Evolutionary conservation across 2,113 vertebrate genomes (phyloP), one percentile per base, ranked within the genome.

Genomic region (Hydrochoerus hydrochaeris): DNA sequence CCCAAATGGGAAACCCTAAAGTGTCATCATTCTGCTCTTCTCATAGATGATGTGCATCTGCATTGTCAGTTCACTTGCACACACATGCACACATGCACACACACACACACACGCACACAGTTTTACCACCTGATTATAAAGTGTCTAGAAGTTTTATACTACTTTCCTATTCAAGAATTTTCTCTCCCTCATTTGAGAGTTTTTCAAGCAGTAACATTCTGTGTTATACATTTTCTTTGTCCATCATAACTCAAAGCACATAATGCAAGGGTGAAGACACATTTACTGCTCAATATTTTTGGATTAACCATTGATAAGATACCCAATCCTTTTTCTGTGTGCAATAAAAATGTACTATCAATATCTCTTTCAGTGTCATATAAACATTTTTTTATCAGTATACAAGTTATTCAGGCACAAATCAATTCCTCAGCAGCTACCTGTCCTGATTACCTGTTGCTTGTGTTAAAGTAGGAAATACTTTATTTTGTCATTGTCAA

Each of bases 401-500:
- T 83, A 30, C 30, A 11, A 1, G 28, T 71, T 10, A 20, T 2
- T 60, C 17, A 60, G 19, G 20, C 54, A 22, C 24, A 54, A 10
- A 20, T 12, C 41, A 20, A 67, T 82, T 92, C 41, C 52, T 78
- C 11, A 86, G 16, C 17, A 84, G 30, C 35, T 77, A 7, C 10
- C 22, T 65, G 85, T 71, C 19, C 84, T 30, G 77, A 17, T 58
- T 22, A 24, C 32, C 54, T 91, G 16, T 75, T 86, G 57, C 71
- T 19, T 24, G n/a, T 92, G 69, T 91, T 73, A 86, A 87, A 85
- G 41, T 60, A 71, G 19, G 28, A 49, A 35, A 28, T 22, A 19
- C 20, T 96, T 93, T 57, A 85, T 94, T 95, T 91, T 93, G 30
- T 22, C 95, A 88, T 95, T 88, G 88, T 7, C 28, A 85, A n/a